Evolutionary conservation across 2,113 vertebrate genomes (phyloP), one percentile per base, ranked within the genome.

Genomic region (Chlamydotis undulata): DNA sequence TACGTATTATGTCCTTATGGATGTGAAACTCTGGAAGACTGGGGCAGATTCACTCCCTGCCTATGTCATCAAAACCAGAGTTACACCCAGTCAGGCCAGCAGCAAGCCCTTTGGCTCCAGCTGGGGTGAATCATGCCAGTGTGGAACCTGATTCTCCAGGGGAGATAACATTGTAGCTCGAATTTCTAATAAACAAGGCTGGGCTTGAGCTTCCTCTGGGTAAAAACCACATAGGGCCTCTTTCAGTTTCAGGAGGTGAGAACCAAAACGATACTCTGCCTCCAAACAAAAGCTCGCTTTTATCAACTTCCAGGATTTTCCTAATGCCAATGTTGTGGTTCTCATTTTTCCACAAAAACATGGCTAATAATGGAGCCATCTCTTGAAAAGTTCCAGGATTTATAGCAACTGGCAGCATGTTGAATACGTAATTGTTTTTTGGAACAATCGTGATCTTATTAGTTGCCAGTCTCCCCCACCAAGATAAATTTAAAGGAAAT

Each of bases 171-270:
- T 56, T 73, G 76, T 26, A 85, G 70, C 89, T 91, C 4, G 0
- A 71, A 60, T n/a, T 75, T 94, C 92, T 82, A 91, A 90, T 79
- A 91, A 96, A 87, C 78, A 89, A 67, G 78, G 88, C 79, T 89
- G 83, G 87, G 63, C 91, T 97, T 96, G 93, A 93, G 77, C 87
- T 94, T 95, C 95, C 77, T 97, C 90, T 90, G 91, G 57, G 89
- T 95, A 71, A 93, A 95, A 95, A 96, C 93, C 84, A 88, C 90
- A 87, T 61, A 63, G 77, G 79, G 83, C 79, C 86, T 85, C 91
- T 93, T 92, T 94, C 86, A 77, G 83, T 95, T 92, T 94, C 89
- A 94, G 70, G 79, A 95, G 93, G 90, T 90, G 84, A 95, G 81
- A 95, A 94, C n/a, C 84, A 94, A 88, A 88, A 87, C 0, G 7